Evolutionary conservation across 1,140 invertebrate genomes (phyloP).

Genomic region (Heliconius hermathena): DNA sequence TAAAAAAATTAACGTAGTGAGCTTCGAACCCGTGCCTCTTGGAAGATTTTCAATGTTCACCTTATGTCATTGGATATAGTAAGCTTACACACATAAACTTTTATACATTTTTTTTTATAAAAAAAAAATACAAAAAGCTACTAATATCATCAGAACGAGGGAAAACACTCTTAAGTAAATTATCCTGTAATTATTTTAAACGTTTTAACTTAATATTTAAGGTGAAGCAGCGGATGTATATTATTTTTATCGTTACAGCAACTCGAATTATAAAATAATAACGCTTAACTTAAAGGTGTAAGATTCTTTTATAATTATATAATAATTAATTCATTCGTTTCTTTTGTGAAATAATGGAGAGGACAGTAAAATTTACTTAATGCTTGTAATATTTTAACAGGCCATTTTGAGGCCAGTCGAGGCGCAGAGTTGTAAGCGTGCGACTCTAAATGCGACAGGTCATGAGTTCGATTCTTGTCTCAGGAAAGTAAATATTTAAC

Average conservation of each 20-base stretch:
- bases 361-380: not conserved
- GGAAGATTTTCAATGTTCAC: too few relatives aligned
- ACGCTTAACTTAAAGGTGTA: slow-evolving; percentile 57
- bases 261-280: slow-evolving; percentile 68
- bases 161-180: slow-evolving; percentile 57
- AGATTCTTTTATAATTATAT: slow-evolving; percentile 58
- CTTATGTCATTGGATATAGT: not conserved
- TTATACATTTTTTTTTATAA: not conserved
- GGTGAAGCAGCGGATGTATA: slow-evolving; percentile 61
- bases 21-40: too few relatives aligned
- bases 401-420: too few relatives aligned
- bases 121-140: not conserved
- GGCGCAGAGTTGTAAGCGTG: too few relatives aligned
- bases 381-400: not conserved
- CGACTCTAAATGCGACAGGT: too few relatives aligned
- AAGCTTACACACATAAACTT: not conserved
- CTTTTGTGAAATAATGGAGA: not conserved
- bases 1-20: too few relatives aligned
- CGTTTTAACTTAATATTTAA: slow-evolving; percentile 76
- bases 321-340: slow-evolving; percentile 44
- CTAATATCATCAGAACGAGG: slow-evolving; percentile 30
- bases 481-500: too few relatives aligned
- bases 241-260: slow-evolving; percentile 62
- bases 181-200: slow-evolving; percentile 76
- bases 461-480: too few relatives aligned